Evolutionary conservation across 37 sponge, comb jelly and placozoan genomes (phyloP).

Genomic region (Tethya wilhelma): DNA sequence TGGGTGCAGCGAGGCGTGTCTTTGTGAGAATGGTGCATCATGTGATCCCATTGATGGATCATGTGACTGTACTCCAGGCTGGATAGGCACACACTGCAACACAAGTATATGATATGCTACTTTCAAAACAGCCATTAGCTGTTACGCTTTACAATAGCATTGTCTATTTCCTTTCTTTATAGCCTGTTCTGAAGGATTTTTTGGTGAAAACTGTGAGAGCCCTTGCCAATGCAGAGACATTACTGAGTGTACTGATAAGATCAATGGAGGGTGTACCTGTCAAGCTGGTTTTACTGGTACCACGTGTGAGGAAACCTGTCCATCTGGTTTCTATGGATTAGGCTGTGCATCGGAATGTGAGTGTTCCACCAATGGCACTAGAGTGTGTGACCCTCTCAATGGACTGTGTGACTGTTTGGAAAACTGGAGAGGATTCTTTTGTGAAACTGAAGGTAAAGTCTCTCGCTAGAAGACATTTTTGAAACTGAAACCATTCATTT

Average conservation of each 20-base stretch:
- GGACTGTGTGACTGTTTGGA: constrained; percentile 53
- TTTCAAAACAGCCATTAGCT: not conserved
- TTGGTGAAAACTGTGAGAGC: constrained; percentile 46
- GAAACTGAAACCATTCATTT: not conserved
- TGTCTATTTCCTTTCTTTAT: not conserved
- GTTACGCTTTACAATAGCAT: not conserved
- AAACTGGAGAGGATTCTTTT: constrained; percentile 43
- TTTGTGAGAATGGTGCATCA: constrained; percentile 51
- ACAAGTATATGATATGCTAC: constrained; percentile 23
- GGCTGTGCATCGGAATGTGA: constrained; percentile 40
- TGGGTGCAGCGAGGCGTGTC: constrained; percentile 42
- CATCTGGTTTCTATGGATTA: constrained; percentile 37
- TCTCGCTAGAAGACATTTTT: not conserved
- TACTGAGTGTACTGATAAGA: constrained; percentile 36
- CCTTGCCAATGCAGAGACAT: constrained; percentile 45
- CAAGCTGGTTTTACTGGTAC: constrained; percentile 54
- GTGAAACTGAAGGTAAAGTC: constrained; percentile 23
- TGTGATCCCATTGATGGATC: constrained; percentile 59
- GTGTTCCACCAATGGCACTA: constrained; percentile 22
- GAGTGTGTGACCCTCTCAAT: constrained; percentile 37
- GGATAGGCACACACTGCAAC: constrained; percentile 60
- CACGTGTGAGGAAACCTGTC: constrained; percentile 38
- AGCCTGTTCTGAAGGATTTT: constrained; percentile 59
- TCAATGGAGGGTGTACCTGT: constrained; percentile 59
- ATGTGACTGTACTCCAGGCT: constrained; percentile 70